Evolutionary conservation across 2,888 invertebrate species (phyloP).

Genomic region (Oegoconia quadripuncta): DNA sequence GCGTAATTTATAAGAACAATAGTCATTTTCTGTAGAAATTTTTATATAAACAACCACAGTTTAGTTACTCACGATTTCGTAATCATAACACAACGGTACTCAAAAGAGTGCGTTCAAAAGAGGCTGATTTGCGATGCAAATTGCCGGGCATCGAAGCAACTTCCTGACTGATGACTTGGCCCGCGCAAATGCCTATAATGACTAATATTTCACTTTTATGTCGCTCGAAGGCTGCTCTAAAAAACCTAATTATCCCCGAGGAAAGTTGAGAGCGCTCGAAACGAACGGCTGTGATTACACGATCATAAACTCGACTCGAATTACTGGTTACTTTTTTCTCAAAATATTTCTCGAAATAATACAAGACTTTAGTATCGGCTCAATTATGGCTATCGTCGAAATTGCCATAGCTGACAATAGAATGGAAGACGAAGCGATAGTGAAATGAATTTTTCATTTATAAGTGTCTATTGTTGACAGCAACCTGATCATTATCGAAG

Average conservation of each 20-base stretch:
- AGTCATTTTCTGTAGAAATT: slow-evolving; percentile 32
- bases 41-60: slow-evolving; percentile 17
- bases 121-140: slow-evolving; percentile 40
- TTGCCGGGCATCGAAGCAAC: slow-evolving; percentile 29
- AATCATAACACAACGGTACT: slow-evolving; percentile 20
- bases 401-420: slow-evolving; percentile 37
- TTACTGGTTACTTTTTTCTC: slow-evolving; percentile 48
- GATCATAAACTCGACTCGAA: slow-evolving; percentile 44
- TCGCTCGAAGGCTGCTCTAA: slow-evolving; percentile 39
- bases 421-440: slow-evolving; percentile 28
- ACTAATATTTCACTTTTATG: slow-evolving; percentile 49
- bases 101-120: slow-evolving; percentile 20
- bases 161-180: slow-evolving; percentile 29
- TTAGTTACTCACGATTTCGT: slow-evolving; percentile 29
- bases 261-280: slow-evolving; percentile 19
- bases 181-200: slow-evolving; percentile 41
- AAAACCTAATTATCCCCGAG: slow-evolving; percentile 44
- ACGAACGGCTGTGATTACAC: slow-evolving; percentile 42
- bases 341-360: slow-evolving; percentile 39
- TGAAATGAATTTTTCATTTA: slow-evolving; percentile 40
- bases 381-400: slow-evolving; percentile 38
- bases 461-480: slow-evolving; percentile 32
- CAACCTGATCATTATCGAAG: slow-evolving; percentile 24
- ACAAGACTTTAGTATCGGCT: slow-evolving; percentile 32
- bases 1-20: slow-evolving; percentile 45